These are phyloP conservation scores for Typhlomys cinereus DNA, from an alignment of 2,113 vertebrate species.

Conservation along the genomic window DNA sequence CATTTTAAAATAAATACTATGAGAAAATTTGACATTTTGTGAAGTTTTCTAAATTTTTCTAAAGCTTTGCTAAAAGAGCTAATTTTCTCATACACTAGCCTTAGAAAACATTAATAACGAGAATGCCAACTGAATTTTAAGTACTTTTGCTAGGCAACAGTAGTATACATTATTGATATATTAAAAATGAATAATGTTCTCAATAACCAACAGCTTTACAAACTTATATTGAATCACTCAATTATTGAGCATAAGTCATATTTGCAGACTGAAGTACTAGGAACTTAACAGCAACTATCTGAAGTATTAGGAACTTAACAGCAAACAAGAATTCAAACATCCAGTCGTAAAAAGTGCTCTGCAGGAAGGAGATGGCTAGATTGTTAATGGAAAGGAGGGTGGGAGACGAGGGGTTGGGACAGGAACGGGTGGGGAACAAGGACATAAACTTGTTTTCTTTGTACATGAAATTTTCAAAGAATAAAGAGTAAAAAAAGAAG, in stretches of 20 bases:
- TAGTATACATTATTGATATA: constrained; percentile 64
- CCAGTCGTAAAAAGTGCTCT: background rate
- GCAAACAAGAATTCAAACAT: background rate
- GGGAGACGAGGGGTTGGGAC: no score
- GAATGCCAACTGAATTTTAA: constrained; percentile 62
- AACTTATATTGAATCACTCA: constrained; percentile 18
- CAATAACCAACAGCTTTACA: constrained; percentile 55
- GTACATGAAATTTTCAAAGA: no score
- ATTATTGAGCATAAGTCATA: background rate
- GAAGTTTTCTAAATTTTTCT: constrained; percentile 45
- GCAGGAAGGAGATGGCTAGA: no score
- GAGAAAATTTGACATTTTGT: constrained; percentile 54
- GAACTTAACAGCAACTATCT: background rate
- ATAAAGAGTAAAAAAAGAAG: constrained; percentile 27
- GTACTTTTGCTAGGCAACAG: constrained; percentile 74
- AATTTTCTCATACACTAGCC: constrained; percentile 41
- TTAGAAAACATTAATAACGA: constrained; percentile 67
- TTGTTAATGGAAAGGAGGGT: no score
- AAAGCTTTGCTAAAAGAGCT: constrained; percentile 60
- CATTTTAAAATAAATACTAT: constrained; percentile 55
- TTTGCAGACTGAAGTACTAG: constrained; percentile 10
- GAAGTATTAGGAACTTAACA: constrained; percentile 22
- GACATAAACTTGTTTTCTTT: no score
- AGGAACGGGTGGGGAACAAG: no score
- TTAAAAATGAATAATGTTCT: constrained; percentile 55